Base-by-base conservation (phyloP, 2,888 invertebrate genomes). In the Sycophila texana region DNA sequence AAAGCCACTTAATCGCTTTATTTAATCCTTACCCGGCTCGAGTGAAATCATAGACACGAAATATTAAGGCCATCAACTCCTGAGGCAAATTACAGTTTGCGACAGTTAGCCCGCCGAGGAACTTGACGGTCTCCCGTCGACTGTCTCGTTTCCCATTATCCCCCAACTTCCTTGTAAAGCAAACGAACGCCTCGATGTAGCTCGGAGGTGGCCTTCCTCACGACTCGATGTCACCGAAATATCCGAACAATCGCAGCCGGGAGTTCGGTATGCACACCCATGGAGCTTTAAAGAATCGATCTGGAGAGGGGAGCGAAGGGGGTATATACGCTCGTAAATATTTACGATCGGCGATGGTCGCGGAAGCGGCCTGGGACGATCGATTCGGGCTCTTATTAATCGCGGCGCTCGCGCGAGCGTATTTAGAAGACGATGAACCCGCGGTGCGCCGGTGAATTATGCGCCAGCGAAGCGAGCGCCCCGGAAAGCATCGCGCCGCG, bases 371-470 rank as follows among this genome's bases (percentile, higher is more conserved):
- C 7, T 12, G 53, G 61, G 5, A n/a, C 22, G 53, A 63, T 65
- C 65, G 77, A 77, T 71, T 47, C 18, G 14, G 14, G 49, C 60
- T 16, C 65, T 67, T 18, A 67, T 67, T 80, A 80, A 80, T 80
- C 67, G 55, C 51, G 55, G 12, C 22, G 16, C n/a, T 53, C 53
- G 53, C 39, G 63, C 30, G 51, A 18, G 73, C 53, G 68, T 74
- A 68, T 61, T 73, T 14, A 49, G 55, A 61, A 77, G 80, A 20
- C 77, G 80, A 80, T 80, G 80, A 80, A 80, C 80, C 55, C 67
- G 51, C 39, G 60, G 39, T 39, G 68, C 30, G 67, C 51, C 14
- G 53, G 18, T 49, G 70, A 57, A 60, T 77, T 76, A 76, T 67
- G 39, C 51, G 22, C 39, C 47, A 39, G 39, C 39, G 39, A 39